Evolutionary conservation across 2,113 vertebrate species (phyloP), one percentile per base, ranked within the genome.

Genomic region (Suncus etruscus): DNA sequence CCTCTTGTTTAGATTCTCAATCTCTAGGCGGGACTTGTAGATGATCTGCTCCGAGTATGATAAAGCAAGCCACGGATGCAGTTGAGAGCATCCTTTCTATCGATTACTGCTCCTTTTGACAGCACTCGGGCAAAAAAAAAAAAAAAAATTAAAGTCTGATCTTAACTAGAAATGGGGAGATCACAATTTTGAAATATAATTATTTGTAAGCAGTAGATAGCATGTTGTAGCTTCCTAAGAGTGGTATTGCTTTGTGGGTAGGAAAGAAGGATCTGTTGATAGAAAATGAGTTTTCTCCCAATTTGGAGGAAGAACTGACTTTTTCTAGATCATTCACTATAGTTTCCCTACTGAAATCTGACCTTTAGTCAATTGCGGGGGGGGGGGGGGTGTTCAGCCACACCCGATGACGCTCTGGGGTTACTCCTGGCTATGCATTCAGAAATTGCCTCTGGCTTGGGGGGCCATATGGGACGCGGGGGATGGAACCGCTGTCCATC

Each of bases 111-210:
- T 54, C 7, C 27, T 25, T 12, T 31, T 70, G 25, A 78, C 24
- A 89, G 29, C 2, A 39, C 32, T 81, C 25, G 84, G 47, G 24
- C 89, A 8, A 39, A 39, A 39, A 8, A 39, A 39, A 39, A 39
- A 3, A 39, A 3, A 39, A 39, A 39, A 39, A 39, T 39, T 39
- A 39, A 39, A 39, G 5, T 84, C 29, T 94, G 47, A 76, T 87
- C 87, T 92, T 77, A 75, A 11, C 83, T 83, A 73, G 24, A 89
- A 11, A 73, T 82, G 18, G 58, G 61, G 81, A 87, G 45, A 58
- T 91, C 16, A 75, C 25, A 81, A 87, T 69, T 93, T 92, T 84
- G 61, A 79, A 16, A 61, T 20, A 61, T 61, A n/a, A 50, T 39
- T 86, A 18, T 74, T 86, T 95, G 1, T 51, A 91, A 81, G 39